Evolutionary conservation across 2,888 invertebrate genomes (phyloP), one percentile per base, ranked within the genome.

Genomic region (Sipha maydis): DNA sequence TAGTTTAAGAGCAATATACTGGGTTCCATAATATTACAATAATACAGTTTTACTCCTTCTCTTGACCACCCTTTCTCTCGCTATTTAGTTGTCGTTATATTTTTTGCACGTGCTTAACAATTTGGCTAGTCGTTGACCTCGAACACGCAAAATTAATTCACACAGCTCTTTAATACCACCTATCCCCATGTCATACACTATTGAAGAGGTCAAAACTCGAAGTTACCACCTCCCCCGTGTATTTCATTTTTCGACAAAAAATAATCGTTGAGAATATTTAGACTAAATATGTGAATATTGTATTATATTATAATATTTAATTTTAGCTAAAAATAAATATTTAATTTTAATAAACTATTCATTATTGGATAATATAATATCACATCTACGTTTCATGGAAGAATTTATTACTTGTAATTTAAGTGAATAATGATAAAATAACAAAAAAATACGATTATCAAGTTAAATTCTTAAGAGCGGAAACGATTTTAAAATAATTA

Each of bases 51-150:
- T 80, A 80, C 80, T 56, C 73, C 86, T 86, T 71, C 69, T 17
- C 56, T n/a, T 78, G n/a, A 73, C 54, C 56, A 21, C 76, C 75
- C 61, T 67, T 48, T 48, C 67, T 48, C 41, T 25, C 14, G 1
- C 28, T 61, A 3, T 69, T 34, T 34, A 25, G 34, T 38, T 34
- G 77, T 69, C 34, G 77, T 54, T 69, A 69, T 78, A 48, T 38
- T 73, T 82, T 88, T 73, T 88, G 17, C 86, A 75, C 88, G 21
- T 80, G 75, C 61, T 88, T 76, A 73, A 71, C 79, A 79, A 73
- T 86, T 88, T 82, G 75, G 61, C 75, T 88, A 88, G 88, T 88
- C 82, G 88, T 88, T 88, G 88, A 88, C 88, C 88, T 88, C 88
- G 82, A 75, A 75, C 41, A 48, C 82, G 67, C 48, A n/a, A 88